A percentile compares a stretch with the other conserved stretches of the same genome.
These are phyloP conservation scores for Drosophila neonasuta DNA, from an alignment of 2,888 invertebrate species.

Conservation along the genomic window DNA sequence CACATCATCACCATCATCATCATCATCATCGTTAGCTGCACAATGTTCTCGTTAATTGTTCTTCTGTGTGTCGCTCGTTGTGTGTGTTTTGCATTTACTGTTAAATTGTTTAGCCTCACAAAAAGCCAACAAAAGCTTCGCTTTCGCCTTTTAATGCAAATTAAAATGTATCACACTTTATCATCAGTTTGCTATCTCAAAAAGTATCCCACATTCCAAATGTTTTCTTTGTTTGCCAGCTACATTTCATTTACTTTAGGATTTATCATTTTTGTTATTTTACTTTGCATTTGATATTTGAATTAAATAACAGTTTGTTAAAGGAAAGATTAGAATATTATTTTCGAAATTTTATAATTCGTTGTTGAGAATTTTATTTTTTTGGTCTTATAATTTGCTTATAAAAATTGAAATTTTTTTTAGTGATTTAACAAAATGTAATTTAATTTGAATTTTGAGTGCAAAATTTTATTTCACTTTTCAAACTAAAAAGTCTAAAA, in stretches of 20 bases:
- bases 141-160: background rate
- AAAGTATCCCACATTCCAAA: background rate
- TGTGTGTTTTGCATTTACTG: constrained; percentile 28
- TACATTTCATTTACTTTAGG: background rate
- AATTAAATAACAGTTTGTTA: background rate
- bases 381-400: too few relatives aligned
- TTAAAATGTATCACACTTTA: background rate
- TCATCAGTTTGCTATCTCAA: background rate
- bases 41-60: constrained; percentile 33
- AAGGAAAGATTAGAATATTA: too few relatives aligned
- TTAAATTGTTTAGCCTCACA: constrained; percentile 32
- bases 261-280: background rate
- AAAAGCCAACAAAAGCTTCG: constrained; percentile 9
- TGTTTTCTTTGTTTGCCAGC: background rate
- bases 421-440: too few relatives aligned
- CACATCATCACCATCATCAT: background rate
- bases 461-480: too few relatives aligned
- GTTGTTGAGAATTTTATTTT: too few relatives aligned
- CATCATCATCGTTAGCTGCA: constrained; percentile 32
- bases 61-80: background rate
- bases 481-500: too few relatives aligned
- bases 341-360: too few relatives aligned
- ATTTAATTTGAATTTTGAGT: too few relatives aligned
- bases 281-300: background rate
- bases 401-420: too few relatives aligned